phyloP scores from a whole-genome alignment of 2,797 vertebrate species.

The Poecilia velifera region DNA sequence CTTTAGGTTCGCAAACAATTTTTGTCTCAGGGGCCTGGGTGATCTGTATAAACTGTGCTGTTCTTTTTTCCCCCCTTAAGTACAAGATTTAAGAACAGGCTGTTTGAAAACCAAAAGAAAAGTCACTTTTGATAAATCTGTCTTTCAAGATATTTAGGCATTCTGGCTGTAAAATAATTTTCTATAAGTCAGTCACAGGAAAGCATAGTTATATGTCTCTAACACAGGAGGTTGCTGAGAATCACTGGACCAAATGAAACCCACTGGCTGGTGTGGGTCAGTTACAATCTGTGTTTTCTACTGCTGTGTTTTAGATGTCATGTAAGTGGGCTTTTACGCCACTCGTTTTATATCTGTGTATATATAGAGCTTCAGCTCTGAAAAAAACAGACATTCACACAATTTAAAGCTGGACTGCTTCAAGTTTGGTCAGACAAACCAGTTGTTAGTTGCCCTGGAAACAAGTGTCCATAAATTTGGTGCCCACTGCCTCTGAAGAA shows the following conservation, averaged over 20 bases:
- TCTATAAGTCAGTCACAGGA: neutral
- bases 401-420: neutral
- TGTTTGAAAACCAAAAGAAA: neutral
- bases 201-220: neutral
- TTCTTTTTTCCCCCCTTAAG: neutral
- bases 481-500: neutral
- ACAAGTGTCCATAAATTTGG: constrained; percentile 2
- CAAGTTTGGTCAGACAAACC: neutral
- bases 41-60: neutral
- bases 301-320: neutral
- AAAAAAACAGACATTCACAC: neutral
- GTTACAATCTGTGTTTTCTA: neutral
- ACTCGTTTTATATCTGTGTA: neutral
- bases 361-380: neutral
- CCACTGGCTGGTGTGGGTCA: neutral
- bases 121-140: neutral
- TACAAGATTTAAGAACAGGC: too few species aligned
- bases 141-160: neutral
- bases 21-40: neutral
- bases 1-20: neutral
- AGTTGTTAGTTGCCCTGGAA: constrained; percentile 4
- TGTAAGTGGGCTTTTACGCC: neutral
- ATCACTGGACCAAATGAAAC: neutral
- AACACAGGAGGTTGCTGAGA: neutral
- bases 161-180: neutral